These are phyloP conservation scores for Protonemura montana DNA, from an alignment of 2,888 invertebrate genomes.

Conservation along the genomic window DNA sequence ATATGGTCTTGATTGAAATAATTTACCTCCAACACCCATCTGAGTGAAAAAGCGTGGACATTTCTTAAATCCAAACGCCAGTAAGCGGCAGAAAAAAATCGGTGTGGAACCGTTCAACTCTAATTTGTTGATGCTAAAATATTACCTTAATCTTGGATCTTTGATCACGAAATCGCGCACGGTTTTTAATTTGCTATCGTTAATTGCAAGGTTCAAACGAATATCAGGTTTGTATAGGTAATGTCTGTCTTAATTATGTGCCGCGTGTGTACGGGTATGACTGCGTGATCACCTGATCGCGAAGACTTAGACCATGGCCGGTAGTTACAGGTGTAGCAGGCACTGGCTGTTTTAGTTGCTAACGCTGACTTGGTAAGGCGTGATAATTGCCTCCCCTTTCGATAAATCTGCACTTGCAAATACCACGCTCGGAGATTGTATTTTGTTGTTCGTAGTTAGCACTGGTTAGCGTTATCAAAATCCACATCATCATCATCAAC, in stretches of 20 bases:
- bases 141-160: neutral
- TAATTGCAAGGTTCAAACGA: conserved; percentile 16
- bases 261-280: neutral
- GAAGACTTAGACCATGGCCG: neutral
- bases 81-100: neutral
- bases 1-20: neutral
- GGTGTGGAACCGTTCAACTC: neutral
- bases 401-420: neutral
- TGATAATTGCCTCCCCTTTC: neutral
- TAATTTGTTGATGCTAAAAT: neutral
- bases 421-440: neutral
- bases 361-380: neutral
- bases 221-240: neutral
- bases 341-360: neutral
- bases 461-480: neutral
- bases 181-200: conserved; percentile 13
- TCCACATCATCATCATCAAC: neutral
- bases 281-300: neutral
- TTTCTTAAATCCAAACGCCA: neutral
- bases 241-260: conserved; percentile 12
- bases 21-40: neutral
- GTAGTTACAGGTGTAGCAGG: neutral
- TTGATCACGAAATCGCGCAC: neutral
- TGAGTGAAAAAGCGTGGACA: neutral
- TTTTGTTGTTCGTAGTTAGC: neutral